These are phyloP conservation scores for Venturia canescens DNA, from an alignment of 1,140 invertebrate species.

Conservation along the genomic window DNA sequence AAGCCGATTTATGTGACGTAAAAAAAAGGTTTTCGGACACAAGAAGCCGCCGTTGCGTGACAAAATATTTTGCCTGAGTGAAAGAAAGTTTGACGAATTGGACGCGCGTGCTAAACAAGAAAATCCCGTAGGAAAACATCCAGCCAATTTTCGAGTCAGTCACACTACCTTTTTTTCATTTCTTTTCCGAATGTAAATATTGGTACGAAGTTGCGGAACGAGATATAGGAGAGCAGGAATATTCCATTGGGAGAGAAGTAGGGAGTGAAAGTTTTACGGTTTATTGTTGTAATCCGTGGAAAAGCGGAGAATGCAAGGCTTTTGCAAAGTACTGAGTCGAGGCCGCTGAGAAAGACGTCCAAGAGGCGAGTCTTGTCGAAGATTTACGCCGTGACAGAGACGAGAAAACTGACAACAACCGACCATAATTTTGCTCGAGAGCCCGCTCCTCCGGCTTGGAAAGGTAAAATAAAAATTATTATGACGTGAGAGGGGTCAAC, in stretches of 20 bases:
- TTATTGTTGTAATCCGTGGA: conserved; percentile 50
- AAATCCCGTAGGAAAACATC: not conserved
- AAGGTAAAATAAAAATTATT: conserved; percentile 60
- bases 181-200: conserved; percentile 4
- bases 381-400: conserved; percentile 16
- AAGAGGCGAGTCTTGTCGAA: not conserved
- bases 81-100: conserved; percentile 46
- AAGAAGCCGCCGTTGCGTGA: conserved; percentile 13
- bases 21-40: conserved; percentile 4
- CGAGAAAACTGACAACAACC: not conserved
- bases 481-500: conserved; percentile 44
- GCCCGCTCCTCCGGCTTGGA: conserved; percentile 35
- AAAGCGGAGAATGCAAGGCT: not conserved
- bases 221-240: not conserved
- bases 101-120: conserved; percentile 22
- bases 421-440: conserved; percentile 46
- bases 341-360: not conserved
- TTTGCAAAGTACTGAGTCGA: conserved; percentile 4
- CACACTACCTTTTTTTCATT: conserved; percentile 12
- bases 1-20: conserved; percentile 19
- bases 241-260: not conserved
- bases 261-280: conserved; percentile 65
- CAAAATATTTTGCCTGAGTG: conserved; percentile 44
- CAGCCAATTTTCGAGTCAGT: not conserved
- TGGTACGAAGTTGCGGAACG: not conserved